Evolutionary conservation across 2,888 invertebrate species (phyloP).

Genomic region (Pristionchus fissidentatus): DNA sequence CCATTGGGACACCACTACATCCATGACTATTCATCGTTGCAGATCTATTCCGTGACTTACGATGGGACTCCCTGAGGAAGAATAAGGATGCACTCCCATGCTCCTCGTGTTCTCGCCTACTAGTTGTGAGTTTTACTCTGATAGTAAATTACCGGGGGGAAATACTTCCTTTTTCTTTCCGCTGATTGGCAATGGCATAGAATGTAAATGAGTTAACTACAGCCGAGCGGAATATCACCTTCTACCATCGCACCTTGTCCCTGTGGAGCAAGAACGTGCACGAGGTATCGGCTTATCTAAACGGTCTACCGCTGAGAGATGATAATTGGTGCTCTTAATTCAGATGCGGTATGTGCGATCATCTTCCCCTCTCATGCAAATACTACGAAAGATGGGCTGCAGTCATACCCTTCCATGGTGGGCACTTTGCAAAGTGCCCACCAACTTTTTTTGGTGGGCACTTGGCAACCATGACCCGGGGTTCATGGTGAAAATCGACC

Average conservation of each 20-base stretch:
- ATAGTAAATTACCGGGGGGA: no score
- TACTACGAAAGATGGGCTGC: neutral
- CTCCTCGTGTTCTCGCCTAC: neutral
- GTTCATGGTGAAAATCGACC: no score
- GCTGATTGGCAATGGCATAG: neutral
- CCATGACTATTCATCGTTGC: neutral
- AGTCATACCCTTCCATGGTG: no score
- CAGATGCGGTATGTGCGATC: neutral
- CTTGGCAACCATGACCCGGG: no score
- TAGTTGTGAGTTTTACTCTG: neutral
- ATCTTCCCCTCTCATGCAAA: neutral
- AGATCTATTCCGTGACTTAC: neutral
- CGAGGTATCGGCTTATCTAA: neutral
- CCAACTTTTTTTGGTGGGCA: no score
- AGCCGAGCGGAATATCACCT: neutral
- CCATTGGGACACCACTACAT: no score
- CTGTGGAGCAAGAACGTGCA: constrained; percentile 1
- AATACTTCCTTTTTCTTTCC: no score
- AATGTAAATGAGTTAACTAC: neutral
- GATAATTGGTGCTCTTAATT: no score
- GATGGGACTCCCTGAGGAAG: neutral
- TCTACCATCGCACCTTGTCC: neutral
- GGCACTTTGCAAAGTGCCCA: no score
- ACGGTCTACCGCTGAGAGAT: no score
- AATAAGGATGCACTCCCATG: neutral